These are phyloP conservation scores for Leptinotarsa defecta DNA, from an alignment of 1,140 invertebrate species.

Conservation along the genomic window DNA sequence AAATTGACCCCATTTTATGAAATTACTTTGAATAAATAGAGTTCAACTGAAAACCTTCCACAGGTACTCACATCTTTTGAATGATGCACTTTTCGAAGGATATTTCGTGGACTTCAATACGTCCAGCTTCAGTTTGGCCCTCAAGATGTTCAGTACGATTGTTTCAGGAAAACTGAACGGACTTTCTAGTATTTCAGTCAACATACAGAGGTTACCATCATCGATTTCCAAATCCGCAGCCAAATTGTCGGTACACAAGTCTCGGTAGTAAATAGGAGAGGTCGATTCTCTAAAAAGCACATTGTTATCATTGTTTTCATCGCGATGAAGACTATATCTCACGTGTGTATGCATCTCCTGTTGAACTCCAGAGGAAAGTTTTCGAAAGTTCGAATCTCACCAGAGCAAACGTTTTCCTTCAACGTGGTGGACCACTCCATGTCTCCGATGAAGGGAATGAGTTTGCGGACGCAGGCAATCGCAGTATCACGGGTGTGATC, in stretches of 20 bases:
- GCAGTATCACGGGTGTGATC: neutral
- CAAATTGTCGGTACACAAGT: slow-evolving; percentile 30
- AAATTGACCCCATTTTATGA: too few relatives aligned
- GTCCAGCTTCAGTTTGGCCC: slow-evolving; percentile 31
- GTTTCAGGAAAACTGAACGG: slow-evolving; percentile 37
- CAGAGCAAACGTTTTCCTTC: slow-evolving; percentile 2
- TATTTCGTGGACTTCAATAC: slow-evolving; percentile 28
- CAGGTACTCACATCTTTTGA: slow-evolving; percentile 29
- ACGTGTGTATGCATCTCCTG: slow-evolving; percentile 28
- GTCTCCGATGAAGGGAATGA: slow-evolving; percentile 20
- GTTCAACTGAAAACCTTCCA: neutral
- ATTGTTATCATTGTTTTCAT: too few relatives aligned
- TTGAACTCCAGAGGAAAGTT: slow-evolving; percentile 37
- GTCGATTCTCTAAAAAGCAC: neutral
- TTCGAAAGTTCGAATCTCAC: slow-evolving; percentile 29
- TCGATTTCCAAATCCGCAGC: slow-evolving; percentile 22
- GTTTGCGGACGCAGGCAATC: slow-evolving; percentile 9
- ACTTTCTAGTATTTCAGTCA: slow-evolving; percentile 33
- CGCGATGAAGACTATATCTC: neutral
- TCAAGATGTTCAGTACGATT: slow-evolving; percentile 30
- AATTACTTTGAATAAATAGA: neutral
- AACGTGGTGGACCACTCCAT: slow-evolving; percentile 26
- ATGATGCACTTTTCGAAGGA: slow-evolving; percentile 11
- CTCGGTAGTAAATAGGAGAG: slow-evolving; percentile 22
- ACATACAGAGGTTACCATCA: slow-evolving; percentile 24